Evolutionary conservation across 2,888 invertebrate genomes (phyloP).

Genomic region (Drosophila leonis): DNA sequence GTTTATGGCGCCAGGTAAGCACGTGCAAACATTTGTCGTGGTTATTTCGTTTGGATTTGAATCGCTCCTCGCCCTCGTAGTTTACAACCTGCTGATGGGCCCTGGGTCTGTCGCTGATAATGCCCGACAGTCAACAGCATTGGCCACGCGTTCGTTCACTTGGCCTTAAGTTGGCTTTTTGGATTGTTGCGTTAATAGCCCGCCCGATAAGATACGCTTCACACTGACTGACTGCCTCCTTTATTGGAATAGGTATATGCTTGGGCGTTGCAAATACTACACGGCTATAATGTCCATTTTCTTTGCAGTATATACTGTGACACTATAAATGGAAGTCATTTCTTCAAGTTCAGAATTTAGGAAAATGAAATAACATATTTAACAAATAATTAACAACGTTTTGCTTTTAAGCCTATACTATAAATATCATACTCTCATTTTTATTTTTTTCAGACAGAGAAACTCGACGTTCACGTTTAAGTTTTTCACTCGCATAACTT

Average conservation of each 20-base stretch:
- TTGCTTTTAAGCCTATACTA: background rate
- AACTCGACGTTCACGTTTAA: background rate
- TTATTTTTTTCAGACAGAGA: background rate
- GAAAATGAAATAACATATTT: background rate
- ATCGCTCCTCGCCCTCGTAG: slow-evolving; percentile 63
- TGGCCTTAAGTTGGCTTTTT: slow-evolving; percentile 72
- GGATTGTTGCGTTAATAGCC: slow-evolving; percentile 74
- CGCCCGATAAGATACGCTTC: slow-evolving; percentile 64
- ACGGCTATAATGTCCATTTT: slow-evolving; percentile 19
- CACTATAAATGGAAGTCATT: background rate
- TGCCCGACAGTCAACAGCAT: slow-evolving; percentile 58
- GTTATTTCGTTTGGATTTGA: slow-evolving; percentile 79
- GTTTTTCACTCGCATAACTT: background rate
- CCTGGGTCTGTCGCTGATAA: slow-evolving; percentile 64
- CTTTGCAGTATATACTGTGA: background rate
- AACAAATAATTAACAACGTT: background rate
- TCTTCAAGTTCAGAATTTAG: background rate
- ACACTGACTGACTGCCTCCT: slow-evolving; percentile 27
- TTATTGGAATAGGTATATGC: slow-evolving; percentile 27
- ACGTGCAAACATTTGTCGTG: slow-evolving; percentile 79
- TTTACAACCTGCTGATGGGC: slow-evolving; percentile 73
- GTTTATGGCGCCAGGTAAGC: slow-evolving; percentile 75
- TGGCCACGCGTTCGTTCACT: slow-evolving; percentile 57
- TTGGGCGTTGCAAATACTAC: background rate
- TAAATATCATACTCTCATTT: background rate